Evolutionary conservation across 1,140 invertebrate species (phyloP).

Genomic region (Helicoverpa armigera): DNA sequence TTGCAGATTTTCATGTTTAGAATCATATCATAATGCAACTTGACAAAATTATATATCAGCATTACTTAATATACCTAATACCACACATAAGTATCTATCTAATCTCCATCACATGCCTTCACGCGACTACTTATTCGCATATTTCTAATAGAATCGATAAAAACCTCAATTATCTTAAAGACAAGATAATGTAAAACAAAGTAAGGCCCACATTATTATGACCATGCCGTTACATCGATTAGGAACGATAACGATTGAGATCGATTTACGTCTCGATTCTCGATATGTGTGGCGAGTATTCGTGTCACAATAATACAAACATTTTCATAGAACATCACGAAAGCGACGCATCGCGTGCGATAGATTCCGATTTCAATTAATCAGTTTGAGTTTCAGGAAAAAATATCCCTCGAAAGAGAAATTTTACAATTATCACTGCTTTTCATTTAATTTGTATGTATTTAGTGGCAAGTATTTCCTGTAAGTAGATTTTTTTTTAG

Average conservation of each 20-base stretch:
- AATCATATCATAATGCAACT: not conserved
- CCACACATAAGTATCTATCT: no score
- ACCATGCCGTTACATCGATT: conserved; percentile 47
- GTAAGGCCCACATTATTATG: not conserved
- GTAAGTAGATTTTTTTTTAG: no score
- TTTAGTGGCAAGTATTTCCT: no score
- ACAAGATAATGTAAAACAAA: conserved; percentile 24
- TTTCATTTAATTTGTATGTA: no score
- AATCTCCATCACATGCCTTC: not conserved
- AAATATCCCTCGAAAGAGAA: conserved; percentile 15
- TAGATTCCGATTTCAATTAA: conserved; percentile 14
- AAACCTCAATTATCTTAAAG: conserved; percentile 13
- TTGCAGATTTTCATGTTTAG: no score
- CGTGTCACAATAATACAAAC: conserved; percentile 34
- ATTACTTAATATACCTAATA: no score
- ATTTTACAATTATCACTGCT: not conserved
- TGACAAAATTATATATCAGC: not conserved
- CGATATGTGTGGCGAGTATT: conserved; percentile 38
- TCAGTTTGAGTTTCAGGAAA: conserved; percentile 19
- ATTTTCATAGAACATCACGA: conserved; percentile 38
- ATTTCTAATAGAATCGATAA: conserved; percentile 1
- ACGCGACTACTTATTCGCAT: not conserved
- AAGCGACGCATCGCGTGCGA: conserved; percentile 8
- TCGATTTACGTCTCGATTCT: conserved; percentile 43
- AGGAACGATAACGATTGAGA: conserved; percentile 43